phyloP scores from a whole-genome alignment of 37 sponge, comb jelly and placozoan species.

The Spongia lamella region DNA sequence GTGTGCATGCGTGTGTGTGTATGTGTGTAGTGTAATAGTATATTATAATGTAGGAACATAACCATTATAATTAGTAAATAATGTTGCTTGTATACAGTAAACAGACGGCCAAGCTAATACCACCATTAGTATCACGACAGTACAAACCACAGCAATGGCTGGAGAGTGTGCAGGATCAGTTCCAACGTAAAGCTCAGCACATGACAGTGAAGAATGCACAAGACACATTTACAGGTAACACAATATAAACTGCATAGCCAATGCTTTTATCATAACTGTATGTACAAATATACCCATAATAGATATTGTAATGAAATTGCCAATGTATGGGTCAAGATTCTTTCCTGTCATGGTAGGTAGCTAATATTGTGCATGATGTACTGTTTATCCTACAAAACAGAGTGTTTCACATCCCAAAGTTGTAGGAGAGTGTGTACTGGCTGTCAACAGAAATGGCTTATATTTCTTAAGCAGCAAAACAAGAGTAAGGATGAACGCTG shows the following conservation, averaged over 20 bases:
- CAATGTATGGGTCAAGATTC: conserved; percentile 63
- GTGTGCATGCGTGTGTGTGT: no score
- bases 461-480: conserved; percentile 46
- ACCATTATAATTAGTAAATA: no score
- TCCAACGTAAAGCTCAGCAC: conserved; percentile 9
- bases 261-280: no score
- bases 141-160: conserved; percentile 48
- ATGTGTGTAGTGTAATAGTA: no score
- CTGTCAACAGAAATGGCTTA: conserved; percentile 55
- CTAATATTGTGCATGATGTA: neutral
- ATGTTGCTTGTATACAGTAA: no score
- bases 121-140: conserved; percentile 20
- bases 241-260: no score
- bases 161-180: conserved; percentile 27
- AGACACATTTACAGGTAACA: conserved; percentile 36
- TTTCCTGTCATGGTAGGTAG: conserved; percentile 49
- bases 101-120: conserved; percentile 35
- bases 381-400: conserved; percentile 12
- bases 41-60: no score
- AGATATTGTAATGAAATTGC: conserved; percentile 34
- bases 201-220: conserved; percentile 20
- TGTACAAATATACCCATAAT: neutral
- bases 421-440: conserved; percentile 34
- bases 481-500: conserved; percentile 17
- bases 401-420: conserved; percentile 41